These are phyloP conservation scores for Mormyrus lacerda DNA, from an alignment of 2,113 vertebrate species.

Conservation along the genomic window DNA sequence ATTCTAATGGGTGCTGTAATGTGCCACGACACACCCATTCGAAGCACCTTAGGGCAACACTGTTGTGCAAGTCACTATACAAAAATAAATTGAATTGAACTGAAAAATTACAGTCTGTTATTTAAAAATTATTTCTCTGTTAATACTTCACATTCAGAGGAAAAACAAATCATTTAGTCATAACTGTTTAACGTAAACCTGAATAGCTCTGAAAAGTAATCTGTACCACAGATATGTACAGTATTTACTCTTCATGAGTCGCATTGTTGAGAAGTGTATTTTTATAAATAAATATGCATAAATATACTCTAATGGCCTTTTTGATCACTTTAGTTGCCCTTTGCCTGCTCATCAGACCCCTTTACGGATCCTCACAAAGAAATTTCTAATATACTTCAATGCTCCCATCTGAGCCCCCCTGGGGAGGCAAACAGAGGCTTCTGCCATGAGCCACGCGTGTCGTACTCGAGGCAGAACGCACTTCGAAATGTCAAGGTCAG, in stretches of 20 bases:
- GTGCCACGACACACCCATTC: neutral
- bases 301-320: neutral
- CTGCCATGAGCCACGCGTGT: neutral
- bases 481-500: slow-evolving; percentile 1
- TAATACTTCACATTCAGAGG: neutral
- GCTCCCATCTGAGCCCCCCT: neutral
- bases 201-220: neutral
- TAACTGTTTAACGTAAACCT: neutral
- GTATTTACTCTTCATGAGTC: neutral
- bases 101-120: neutral
- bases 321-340: neutral
- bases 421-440: neutral
- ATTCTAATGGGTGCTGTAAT: neutral
- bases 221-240: neutral
- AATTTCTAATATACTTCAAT: neutral
- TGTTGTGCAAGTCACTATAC: neutral
- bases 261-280: neutral
- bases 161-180: neutral
- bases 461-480: neutral
- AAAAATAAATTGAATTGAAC: neutral
- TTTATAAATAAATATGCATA: neutral
- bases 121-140: no score
- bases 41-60: neutral
- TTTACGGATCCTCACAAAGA: neutral
- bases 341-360: neutral